Evolutionary conservation across 2,113 vertebrate genomes (phyloP).

Genomic region (Nothocercus julius): DNA sequence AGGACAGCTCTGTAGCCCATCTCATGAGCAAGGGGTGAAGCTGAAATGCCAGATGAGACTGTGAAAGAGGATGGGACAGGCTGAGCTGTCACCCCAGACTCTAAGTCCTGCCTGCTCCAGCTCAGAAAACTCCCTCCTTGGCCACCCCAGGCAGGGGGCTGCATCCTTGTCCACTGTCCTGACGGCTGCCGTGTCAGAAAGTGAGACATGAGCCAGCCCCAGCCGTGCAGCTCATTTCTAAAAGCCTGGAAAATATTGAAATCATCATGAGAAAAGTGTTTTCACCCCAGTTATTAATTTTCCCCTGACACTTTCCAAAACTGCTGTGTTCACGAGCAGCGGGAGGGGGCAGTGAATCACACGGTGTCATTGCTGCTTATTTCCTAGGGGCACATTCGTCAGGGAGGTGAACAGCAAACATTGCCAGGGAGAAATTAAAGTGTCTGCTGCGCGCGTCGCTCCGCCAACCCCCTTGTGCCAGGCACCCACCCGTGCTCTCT

Average conservation of each 20-base stretch:
- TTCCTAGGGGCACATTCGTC: constrained; percentile 19
- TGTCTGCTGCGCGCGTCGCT: not conserved
- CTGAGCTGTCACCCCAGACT: not conserved
- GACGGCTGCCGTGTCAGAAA: rapidly evolving
- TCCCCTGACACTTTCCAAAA: not conserved
- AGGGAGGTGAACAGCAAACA: not conserved
- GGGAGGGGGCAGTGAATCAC: not conserved
- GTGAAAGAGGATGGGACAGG: not conserved
- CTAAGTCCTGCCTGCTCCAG: not conserved
- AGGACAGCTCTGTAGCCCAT: not conserved
- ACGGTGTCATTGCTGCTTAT: not conserved
- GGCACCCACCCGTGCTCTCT: not conserved
- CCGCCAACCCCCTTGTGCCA: not conserved
- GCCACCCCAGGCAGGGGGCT: not conserved
- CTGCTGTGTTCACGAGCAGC: not conserved
- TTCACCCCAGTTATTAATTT: constrained; percentile 8
- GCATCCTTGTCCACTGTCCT: rapidly evolving
- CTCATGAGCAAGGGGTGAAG: not conserved
- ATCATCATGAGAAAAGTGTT: not conserved
- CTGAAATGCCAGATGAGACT: not conserved
- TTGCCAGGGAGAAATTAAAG: not conserved
- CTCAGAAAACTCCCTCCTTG: not conserved
- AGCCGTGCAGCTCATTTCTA: not conserved
- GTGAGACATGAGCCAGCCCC: not conserved
- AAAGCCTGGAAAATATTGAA: constrained; percentile 1